Conservation (phyloP, 2,888 invertebrate species). For the Corbicula japonica region DNA sequence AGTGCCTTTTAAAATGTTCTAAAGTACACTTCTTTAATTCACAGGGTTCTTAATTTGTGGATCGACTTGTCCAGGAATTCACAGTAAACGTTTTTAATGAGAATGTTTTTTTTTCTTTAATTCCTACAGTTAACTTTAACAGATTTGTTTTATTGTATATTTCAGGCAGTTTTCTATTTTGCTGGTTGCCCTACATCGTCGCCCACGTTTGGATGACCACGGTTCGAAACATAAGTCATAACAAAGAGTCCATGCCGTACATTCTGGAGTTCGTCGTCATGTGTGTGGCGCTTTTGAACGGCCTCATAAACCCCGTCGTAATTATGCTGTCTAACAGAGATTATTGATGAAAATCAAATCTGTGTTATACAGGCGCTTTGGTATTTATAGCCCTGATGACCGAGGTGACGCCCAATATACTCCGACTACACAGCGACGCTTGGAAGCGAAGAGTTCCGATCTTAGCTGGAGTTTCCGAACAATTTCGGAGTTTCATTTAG, state of each 20-base stretch:
- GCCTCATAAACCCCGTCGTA: conserved; percentile 77
- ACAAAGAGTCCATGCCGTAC: conserved; percentile 72
- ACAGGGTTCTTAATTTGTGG: no score
- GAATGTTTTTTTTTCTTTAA: no score
- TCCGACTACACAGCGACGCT: conserved; percentile 28
- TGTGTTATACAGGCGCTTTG: conserved; percentile 41
- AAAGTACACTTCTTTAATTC: no score
- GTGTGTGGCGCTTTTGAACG: conserved; percentile 76
- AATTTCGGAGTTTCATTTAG: conserved; percentile 18
- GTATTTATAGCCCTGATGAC: conserved; percentile 38
- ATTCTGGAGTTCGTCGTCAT: conserved; percentile 75
- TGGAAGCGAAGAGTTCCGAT: conserved; percentile 23
- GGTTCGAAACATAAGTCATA: conserved; percentile 43
- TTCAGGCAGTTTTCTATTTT: conserved; percentile 64
- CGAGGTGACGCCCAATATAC: conserved; percentile 49
- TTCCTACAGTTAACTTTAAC: no score
- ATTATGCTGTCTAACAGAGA: conserved; percentile 77
- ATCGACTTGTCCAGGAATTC: no score
- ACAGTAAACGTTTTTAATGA: no score
- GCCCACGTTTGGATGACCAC: conserved; percentile 64
- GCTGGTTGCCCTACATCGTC: conserved; percentile 62
- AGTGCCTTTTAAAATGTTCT: no score
- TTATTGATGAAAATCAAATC: conserved; percentile 57
- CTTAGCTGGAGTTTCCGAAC: conserved; percentile 26
- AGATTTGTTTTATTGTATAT: no score